Evolutionary conservation across 2,113 vertebrate species (phyloP).

Genomic region (Crotalus viridis): DNA sequence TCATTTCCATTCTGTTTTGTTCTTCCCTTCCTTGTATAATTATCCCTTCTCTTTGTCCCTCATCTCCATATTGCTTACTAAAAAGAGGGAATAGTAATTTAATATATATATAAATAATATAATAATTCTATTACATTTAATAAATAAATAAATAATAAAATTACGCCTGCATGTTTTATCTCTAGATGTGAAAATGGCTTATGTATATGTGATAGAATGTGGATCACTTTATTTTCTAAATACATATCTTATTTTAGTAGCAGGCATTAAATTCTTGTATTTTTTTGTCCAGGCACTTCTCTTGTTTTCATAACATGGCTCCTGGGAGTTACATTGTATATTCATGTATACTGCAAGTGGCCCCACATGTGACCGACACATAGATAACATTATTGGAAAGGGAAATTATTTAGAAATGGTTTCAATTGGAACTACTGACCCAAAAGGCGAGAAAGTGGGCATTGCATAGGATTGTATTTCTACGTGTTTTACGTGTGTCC

Average conservation of each 20-base stretch:
- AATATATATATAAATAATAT: not conserved
- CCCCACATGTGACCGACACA: not conserved
- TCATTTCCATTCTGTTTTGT: not conserved
- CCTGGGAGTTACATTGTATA: not conserved
- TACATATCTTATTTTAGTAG: not conserved
- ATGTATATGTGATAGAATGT: not conserved
- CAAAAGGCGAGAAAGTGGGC: not conserved
- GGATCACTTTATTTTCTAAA: not conserved
- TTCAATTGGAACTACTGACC: not conserved
- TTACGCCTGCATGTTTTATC: not conserved
- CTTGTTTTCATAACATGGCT: not conserved
- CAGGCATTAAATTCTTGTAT: not conserved
- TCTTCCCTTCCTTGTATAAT: not conserved
- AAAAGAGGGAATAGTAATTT: not conserved
- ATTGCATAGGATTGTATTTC: not conserved
- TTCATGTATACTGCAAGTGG: not conserved
- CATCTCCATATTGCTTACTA: not conserved
- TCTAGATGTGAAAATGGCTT: not conserved
- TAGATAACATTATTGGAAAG: not conserved
- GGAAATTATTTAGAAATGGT: not conserved
- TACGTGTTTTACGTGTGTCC: not conserved
- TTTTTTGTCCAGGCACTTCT: not conserved
- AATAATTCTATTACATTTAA: not conserved
- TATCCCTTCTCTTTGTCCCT: not conserved
- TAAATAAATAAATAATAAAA: not conserved